Base-by-base conservation (phyloP, 2,113 vertebrate genomes). In the Motacilla alba region DNA sequence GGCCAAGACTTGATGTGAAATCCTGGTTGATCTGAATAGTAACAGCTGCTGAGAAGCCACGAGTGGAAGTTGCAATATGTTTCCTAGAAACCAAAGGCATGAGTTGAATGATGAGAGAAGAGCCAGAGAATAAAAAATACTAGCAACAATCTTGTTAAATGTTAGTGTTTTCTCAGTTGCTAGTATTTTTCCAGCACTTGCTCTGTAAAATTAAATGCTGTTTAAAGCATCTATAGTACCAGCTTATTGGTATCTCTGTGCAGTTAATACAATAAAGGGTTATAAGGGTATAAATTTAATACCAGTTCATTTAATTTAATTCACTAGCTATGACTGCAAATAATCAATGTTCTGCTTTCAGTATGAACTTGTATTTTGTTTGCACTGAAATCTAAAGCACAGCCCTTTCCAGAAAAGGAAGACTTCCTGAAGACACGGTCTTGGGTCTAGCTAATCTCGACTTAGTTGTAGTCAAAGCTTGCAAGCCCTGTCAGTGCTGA, bases 61-160 rank as follows among this genome's bases (percentile, higher is more conserved):
- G 60, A 50, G 28, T 81, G 28, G 77, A 84, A 82, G 72, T 37
- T 76, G 78, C 53, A 77, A 11, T 60, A 46, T 91, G 66, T 92
- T 93, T 91, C 77, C 83, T 89, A 89, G 89, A 96, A 95, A 95
- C 89, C 74, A 89, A 84, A 95, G 44, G 26, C 60, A 89, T 75
- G 69, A 82, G 66, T 41, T 91, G 70, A 76, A 30, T 75, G 26
- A 92, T 58, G 62, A 91, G 35, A 75, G 16, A 33, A n/a, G 67
- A 91, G 62, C 15, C 44, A 64, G 62, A 35, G 58, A 93, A 68
- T 30, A 87, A 87, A 69, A 72, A 82, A 82, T 94, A 81, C 59
- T 68, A 94, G 31, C 70, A 78, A 72, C 43, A 41, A 46, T 62
- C 44, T 55, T 56, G 37, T 60, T 89, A 75, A 68, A 78, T 37